phyloP scores from a whole-genome alignment of 2,797 vertebrate genomes.

The Gymnothorax javanicus region DNA sequence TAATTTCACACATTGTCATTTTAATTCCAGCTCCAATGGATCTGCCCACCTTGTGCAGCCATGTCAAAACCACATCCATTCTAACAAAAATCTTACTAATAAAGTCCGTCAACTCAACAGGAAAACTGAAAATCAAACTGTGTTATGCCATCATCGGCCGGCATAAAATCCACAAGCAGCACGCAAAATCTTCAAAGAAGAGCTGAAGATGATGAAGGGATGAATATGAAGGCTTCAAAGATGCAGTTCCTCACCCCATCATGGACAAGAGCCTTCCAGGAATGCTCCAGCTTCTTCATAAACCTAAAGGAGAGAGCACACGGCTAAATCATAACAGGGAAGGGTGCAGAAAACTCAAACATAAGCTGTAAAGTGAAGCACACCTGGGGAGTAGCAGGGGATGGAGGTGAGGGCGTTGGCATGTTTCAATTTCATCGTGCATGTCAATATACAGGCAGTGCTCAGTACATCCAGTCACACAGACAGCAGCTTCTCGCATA shows the following conservation, averaged over 20 bases:
- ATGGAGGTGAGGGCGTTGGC: too few relatives aligned
- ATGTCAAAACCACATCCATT: too few relatives aligned
- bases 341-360: background rate
- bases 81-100: background rate
- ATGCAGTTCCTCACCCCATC: constrained; percentile 81
- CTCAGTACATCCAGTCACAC: too few relatives aligned
- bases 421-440: too few relatives aligned
- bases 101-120: too few relatives aligned
- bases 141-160: background rate
- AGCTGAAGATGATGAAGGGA: background rate
- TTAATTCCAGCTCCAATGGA: too few relatives aligned
- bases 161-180: background rate
- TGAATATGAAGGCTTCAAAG: background rate
- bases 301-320: constrained; percentile 11
- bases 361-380: too few relatives aligned
- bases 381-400: background rate
- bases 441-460: too few relatives aligned
- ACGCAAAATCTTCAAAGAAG: background rate
- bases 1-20: too few relatives aligned
- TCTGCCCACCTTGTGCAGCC: too few relatives aligned
- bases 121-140: background rate
- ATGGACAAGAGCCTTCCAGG: constrained; percentile 93
- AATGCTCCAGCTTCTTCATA: constrained; percentile 85
- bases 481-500: too few relatives aligned
- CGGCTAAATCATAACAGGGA: too few relatives aligned